A percentile compares a stretch with the other conserved stretches of the same genome.
phyloP scores from a whole-genome alignment of 2,888 invertebrate genomes.

The Drosophila colorata region DNA sequence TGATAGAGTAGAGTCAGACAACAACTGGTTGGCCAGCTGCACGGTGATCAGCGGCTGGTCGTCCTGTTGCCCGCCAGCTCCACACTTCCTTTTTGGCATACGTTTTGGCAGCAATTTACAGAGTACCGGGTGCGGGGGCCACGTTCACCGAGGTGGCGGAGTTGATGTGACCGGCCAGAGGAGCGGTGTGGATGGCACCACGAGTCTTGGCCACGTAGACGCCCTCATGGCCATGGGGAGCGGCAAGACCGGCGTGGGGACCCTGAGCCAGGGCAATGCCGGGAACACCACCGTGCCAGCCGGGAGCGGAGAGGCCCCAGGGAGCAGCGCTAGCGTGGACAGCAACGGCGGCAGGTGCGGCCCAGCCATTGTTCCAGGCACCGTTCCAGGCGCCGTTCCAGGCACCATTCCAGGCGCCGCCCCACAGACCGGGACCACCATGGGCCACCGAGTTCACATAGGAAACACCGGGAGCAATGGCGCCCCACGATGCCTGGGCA shows the following conservation, averaged over 20 bases:
- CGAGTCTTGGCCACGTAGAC: conserved; percentile 84
- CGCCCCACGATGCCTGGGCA: conserved; percentile 83
- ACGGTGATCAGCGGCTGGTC: conserved; percentile 8
- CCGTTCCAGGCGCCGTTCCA: conserved; percentile 73
- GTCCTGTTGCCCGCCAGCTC: conserved; percentile 31
- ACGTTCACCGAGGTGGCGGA: conserved; percentile 84
- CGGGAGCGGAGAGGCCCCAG: conserved; percentile 75
- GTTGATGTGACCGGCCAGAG: conserved; percentile 83
- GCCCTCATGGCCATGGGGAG: conserved; percentile 84
- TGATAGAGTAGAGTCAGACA: conserved; percentile 35
- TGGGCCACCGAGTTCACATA: conserved; percentile 79
- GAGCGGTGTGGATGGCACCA: conserved; percentile 84
- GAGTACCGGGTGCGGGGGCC: conserved; percentile 84
- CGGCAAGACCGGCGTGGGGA: conserved; percentile 78
- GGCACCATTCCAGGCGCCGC: conserved; percentile 62
- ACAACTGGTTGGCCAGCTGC: conserved; percentile 38
- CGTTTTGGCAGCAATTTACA: conserved; percentile 50
- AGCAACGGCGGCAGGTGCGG: conserved; percentile 75
- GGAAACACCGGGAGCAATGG: conserved; percentile 77
- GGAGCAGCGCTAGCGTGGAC: conserved; percentile 65
- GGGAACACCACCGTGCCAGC: conserved; percentile 84
- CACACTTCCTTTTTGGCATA: conserved; percentile 60
- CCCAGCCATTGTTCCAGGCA: conserved; percentile 71
- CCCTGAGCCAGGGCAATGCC: conserved; percentile 84
- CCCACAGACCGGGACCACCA: conserved; percentile 69